Evolutionary conservation across 1,140 invertebrate species (phyloP).

Genomic region (Sesamia nonagrioides): DNA sequence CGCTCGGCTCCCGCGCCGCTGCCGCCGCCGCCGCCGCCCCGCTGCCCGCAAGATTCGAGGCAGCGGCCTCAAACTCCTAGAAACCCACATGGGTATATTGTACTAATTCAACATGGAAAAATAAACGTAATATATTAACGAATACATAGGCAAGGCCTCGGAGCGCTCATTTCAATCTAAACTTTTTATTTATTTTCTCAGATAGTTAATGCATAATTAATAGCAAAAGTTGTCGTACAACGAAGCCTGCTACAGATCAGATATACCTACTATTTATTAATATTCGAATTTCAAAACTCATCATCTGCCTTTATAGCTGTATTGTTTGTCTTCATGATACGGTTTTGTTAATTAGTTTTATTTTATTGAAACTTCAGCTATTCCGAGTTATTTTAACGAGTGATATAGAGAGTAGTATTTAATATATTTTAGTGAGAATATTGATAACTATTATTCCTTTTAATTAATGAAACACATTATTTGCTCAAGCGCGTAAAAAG

Average conservation of each 20-base stretch:
- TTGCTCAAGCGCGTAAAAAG: not conserved
- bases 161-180: slow-evolving; percentile 37
- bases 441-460: too few relatives aligned
- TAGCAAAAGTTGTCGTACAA: slow-evolving; percentile 47
- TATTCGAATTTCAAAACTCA: slow-evolving; percentile 34
- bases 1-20: too few relatives aligned
- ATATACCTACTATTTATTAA: slow-evolving; percentile 41
- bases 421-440: not conserved
- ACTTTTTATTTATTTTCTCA: slow-evolving; percentile 38
- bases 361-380: not conserved
- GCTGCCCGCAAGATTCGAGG: too few relatives aligned
- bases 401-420: too few relatives aligned
- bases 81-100: not conserved
- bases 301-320: not conserved
- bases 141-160: slow-evolving; percentile 8
- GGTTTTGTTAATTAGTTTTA: slow-evolving; percentile 10
- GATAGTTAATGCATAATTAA: slow-evolving; percentile 48
- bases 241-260: slow-evolving; percentile 13
- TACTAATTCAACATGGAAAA: not conserved
- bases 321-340: not conserved
- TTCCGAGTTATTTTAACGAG: not conserved
- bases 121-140: slow-evolving; percentile 14
- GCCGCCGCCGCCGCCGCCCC: too few relatives aligned
- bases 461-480: too few relatives aligned
- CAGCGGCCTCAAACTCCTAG: too few relatives aligned